phyloP scores from a whole-genome alignment of 2,797 vertebrate genomes.

The Monodelphis domestica region DNA sequence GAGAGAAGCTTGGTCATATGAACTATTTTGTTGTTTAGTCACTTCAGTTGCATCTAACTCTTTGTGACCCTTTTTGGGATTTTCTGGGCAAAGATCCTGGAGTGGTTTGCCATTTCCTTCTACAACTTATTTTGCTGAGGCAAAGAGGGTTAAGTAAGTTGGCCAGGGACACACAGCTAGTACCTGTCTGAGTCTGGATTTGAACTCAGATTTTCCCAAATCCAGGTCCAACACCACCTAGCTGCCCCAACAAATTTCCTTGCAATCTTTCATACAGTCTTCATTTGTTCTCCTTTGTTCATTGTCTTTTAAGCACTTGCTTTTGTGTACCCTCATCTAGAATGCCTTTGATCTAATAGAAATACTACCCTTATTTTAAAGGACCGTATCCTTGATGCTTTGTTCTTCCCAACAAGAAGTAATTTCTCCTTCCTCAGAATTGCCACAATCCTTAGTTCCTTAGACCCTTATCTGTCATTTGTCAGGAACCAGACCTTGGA shows the following conservation, averaged over 20 bases:
- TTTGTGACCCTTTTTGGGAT: no score
- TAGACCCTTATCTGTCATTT: background rate
- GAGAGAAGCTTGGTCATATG: background rate
- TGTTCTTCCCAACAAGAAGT: background rate
- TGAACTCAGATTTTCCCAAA: no score
- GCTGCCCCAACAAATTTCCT: no score
- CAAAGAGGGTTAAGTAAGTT: no score
- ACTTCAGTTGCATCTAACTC: no score
- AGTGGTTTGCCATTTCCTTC: no score
- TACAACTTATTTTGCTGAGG: no score
- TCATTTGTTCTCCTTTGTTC: no score
- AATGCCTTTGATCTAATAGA: background rate
- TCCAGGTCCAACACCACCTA: no score
- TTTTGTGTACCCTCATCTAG: background rate
- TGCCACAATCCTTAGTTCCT: background rate
- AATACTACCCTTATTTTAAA: background rate
- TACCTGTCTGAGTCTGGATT: no score
- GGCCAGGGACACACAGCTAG: no score
- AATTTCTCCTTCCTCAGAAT: background rate
- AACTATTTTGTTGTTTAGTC: background rate
- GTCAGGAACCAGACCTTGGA: background rate
- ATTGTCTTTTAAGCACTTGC: background rate
- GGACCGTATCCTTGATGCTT: background rate
- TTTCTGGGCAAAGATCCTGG: no score
- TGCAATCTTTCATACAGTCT: background rate